These are phyloP conservation scores for Enteromius paludinosus DNA, from an alignment of 2,797 vertebrate genomes.

Conservation along the genomic window DNA sequence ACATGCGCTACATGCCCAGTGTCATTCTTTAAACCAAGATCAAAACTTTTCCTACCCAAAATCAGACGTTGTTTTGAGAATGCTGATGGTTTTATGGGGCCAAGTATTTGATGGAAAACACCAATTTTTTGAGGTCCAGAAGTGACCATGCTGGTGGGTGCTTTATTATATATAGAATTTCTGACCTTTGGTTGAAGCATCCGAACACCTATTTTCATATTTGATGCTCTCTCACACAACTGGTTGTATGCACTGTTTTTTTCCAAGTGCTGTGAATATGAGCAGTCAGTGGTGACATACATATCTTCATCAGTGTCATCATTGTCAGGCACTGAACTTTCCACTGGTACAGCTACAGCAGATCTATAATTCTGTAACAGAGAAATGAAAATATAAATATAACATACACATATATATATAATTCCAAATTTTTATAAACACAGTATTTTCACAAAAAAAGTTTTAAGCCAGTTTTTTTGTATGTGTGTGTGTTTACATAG, in stretches of 20 bases:
- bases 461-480: neutral
- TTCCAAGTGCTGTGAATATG: conserved; percentile 49
- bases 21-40: conserved; percentile 32
- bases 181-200: conserved; percentile 27
- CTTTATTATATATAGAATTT: conserved; percentile 27
- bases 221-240: conserved; percentile 54
- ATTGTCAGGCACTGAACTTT: conserved; percentile 39
- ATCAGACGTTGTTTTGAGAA: conserved; percentile 19
- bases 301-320: conserved; percentile 45
- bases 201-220: conserved; percentile 45
- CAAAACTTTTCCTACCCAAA: conserved; percentile 31
- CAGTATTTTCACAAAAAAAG: neutral
- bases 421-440: neutral
- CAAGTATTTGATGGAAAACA: conserved; percentile 45
- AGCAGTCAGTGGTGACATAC: neutral
- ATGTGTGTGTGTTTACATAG: neutral
- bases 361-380: conserved; percentile 64
- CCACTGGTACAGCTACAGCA: conserved; percentile 35
- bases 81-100: conserved; percentile 13
- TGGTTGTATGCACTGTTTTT: conserved; percentile 49
- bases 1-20: conserved; percentile 17
- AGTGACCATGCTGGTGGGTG: neutral
- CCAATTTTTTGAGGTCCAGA: conserved; percentile 26
- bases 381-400: conserved; percentile 48
- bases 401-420: too few relatives aligned